Percentiles rank a stretch among this genome's conserved stretches.
These are phyloP conservation scores for Meiosimyza decipiens DNA, from an alignment of 2,888 invertebrate species.

Conservation along the genomic window DNA sequence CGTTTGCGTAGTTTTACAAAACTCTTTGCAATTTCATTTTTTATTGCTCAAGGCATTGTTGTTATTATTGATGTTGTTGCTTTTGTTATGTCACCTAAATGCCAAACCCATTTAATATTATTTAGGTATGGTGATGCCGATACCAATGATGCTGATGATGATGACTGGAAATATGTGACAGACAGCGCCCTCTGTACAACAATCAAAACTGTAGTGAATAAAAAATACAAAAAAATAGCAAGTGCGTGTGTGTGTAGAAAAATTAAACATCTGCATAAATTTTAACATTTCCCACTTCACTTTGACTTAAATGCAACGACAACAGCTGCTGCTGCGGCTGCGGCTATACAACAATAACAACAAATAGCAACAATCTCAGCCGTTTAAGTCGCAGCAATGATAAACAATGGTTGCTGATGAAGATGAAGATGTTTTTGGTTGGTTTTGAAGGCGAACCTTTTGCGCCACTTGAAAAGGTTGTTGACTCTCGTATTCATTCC, in stretches of 20 bases:
- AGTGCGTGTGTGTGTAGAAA: neutral
- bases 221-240: neutral
- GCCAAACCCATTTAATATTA: slow-evolving; percentile 17
- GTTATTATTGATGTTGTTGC: neutral
- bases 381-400: neutral
- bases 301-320: neutral
- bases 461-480: slow-evolving; percentile 31
- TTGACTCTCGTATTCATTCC: slow-evolving; percentile 27
- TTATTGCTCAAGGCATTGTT: neutral
- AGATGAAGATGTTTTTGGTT: slow-evolving; percentile 33
- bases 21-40: no score
- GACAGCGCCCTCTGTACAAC: neutral
- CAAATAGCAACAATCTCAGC: neutral
- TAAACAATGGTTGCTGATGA: slow-evolving; percentile 27
- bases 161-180: slow-evolving; percentile 12
- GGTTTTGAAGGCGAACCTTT: slow-evolving; percentile 36
- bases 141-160: neutral
- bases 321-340: neutral
- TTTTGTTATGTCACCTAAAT: slow-evolving; percentile 19
- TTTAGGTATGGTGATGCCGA: neutral
- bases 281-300: neutral
- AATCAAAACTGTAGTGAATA: neutral
- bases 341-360: neutral
- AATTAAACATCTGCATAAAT: neutral
- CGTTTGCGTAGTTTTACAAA: no score